Evolutionary conservation across 2,797 vertebrate genomes (phyloP).

Genomic region (Otolemur crassicaudatus): DNA sequence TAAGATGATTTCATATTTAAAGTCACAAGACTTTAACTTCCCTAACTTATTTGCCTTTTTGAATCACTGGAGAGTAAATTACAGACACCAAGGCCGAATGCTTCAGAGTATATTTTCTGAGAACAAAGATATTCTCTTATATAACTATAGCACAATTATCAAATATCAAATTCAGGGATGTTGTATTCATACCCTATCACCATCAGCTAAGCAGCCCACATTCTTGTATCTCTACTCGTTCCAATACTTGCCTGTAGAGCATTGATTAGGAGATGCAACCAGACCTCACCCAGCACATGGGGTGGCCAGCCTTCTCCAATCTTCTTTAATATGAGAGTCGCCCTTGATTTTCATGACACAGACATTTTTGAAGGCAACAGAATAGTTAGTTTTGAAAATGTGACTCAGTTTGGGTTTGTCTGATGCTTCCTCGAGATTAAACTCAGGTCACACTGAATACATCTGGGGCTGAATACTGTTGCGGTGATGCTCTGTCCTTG

Average conservation of each 20-base stretch:
- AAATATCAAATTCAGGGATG: conserved; percentile 15
- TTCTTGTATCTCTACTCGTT: not conserved
- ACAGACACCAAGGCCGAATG: not conserved
- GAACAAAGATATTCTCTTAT: not conserved
- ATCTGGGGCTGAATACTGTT: not conserved
- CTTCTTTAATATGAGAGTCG: not conserved
- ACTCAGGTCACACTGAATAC: not conserved
- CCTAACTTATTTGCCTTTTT: not conserved
- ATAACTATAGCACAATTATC: not conserved
- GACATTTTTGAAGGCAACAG: conserved; percentile 4
- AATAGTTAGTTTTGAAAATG: not conserved
- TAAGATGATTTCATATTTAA: conserved; percentile 25
- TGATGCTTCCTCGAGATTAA: not conserved
- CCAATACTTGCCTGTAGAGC: not conserved
- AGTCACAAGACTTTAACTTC: not conserved
- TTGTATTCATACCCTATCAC: not conserved
- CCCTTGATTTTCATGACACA: not conserved
- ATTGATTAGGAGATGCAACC: not conserved
- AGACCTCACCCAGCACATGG: not conserved
- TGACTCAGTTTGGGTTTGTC: not conserved
- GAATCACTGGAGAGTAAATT: not conserved
- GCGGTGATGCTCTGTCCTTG: not conserved
- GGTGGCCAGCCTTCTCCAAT: not conserved
- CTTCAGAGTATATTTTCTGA: not conserved
- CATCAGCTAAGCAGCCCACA: not conserved